A percentile compares a stretch with the other conserved stretches of the same genome.
phyloP scores from a whole-genome alignment of 2,113 vertebrate genomes.

The Vulpes ferrilata region DNA sequence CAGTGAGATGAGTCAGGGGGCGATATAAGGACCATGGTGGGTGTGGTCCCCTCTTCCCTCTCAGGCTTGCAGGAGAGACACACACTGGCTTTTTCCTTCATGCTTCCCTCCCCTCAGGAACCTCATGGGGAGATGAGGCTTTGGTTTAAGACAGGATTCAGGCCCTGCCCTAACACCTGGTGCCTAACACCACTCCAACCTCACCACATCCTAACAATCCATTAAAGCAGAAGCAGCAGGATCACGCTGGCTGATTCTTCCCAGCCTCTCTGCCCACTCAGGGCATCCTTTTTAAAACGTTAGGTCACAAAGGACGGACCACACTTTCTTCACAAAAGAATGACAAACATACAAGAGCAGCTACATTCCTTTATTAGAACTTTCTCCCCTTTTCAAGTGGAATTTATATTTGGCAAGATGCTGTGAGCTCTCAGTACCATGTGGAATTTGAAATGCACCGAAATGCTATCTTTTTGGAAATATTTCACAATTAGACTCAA shows the following conservation, averaged over 20 bases:
- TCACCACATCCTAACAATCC: not conserved
- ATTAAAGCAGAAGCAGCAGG: not conserved
- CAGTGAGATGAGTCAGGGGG: not conserved
- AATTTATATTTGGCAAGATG: conserved; percentile 1
- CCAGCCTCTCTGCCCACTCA: not conserved
- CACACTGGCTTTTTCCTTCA: not conserved
- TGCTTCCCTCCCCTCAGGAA: not conserved
- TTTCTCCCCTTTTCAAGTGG: not conserved
- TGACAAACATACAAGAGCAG: not conserved
- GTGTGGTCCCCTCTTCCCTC: not conserved
- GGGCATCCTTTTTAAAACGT: not conserved
- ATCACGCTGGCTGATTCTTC: not conserved
- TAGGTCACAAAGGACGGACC: not conserved
- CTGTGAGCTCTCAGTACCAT: not conserved
- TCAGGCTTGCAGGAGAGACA: not conserved
- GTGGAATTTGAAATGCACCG: not conserved
- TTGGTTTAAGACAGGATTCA: not conserved
- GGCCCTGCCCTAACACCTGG: not conserved
- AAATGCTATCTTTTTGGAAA: conserved; percentile 18
- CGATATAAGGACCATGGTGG: not conserved
- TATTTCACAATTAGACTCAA: conserved; percentile 48
- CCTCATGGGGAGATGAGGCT: not conserved
- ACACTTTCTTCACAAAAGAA: not conserved
- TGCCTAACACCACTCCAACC: not conserved
- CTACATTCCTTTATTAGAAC: not conserved